phyloP scores from a whole-genome alignment of 2,888 invertebrate species.

The Lasioglossum calceatum region DNA sequence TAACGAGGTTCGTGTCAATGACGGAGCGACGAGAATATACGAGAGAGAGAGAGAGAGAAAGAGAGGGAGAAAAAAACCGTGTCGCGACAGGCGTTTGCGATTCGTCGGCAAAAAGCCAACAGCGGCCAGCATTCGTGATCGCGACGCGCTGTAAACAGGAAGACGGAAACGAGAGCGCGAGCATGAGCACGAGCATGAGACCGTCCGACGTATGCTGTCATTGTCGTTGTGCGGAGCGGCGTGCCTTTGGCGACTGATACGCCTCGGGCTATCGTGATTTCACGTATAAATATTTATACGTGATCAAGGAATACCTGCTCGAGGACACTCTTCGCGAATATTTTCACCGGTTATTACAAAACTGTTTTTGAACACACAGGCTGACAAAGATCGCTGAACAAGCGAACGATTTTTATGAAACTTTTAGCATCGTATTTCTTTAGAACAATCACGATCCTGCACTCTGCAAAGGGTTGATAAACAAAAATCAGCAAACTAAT shows the following conservation, averaged over 20 bases:
- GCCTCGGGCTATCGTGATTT: not conserved
- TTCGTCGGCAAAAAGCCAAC: slow-evolving; percentile 52
- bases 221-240: not conserved
- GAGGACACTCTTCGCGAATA: not conserved
- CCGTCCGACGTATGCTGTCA: not conserved
- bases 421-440: not conserved
- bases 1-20: slow-evolving; percentile 56
- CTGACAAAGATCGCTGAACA: not conserved
- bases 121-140: slow-evolving; percentile 36
- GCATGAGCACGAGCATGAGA: not conserved
- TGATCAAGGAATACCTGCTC: slow-evolving; percentile 7
- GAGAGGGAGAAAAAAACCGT: not conserved
- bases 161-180: slow-evolving; percentile 54
- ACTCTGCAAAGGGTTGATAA: not conserved
- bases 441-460: not conserved
- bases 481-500: not conserved
- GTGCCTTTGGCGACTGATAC: slow-evolving; percentile 11
- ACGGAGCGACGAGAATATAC: slow-evolving; percentile 31
- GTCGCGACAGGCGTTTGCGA: slow-evolving; percentile 13
- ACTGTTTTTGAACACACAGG: not conserved
- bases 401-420: not conserved
- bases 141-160: slow-evolving; percentile 56
- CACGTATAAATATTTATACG: slow-evolving; percentile 34
- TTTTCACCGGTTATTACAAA: not conserved
- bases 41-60: not conserved